Base-by-base conservation (phyloP, 2,797 vertebrate genomes). In the Remorina albescens region DNA sequence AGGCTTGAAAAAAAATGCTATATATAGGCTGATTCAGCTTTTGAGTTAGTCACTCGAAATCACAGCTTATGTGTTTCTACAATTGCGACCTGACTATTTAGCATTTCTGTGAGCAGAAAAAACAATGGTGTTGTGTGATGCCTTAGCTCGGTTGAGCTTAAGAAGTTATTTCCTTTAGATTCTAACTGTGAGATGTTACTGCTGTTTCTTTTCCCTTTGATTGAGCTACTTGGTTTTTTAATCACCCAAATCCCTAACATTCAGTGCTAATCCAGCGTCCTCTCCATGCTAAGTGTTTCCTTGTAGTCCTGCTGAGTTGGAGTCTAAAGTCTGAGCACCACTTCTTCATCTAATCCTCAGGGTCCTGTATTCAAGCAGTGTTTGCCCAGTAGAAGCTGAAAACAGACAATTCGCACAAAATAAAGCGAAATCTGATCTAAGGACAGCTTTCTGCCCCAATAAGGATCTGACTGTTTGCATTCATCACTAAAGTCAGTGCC, bases 31-130 rank as follows among this genome's bases (percentile, higher is more conserved):
- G n/a, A 49, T 16, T 32, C 23, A 32, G 47, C 26, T 9, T 46
- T 57, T 66, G 11, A 9, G 25, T 21, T 18, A 50, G 53, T 49
- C 32, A 50, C 23, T 51, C 67, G 53, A 75, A 74, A 70, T 54
- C 51, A 66, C 34, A 76, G 55, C 30, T 25, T 19, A 44, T 70
- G 28, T 10, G 37, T 26, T 34, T 66, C 39, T 62, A 11, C 61
- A 41, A 13, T 56, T 30, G 13, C 10, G 25, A 28, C 39, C 23
- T 53, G 49, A 54, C 23, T 58, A 26, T 2, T 49, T 44, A 21
- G 32, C 8, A 15, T 53, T 46, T 50, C 13, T 53, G 19, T 50
- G 55, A 47, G 49, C 44, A 37, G 9, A 41, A 4, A 53, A 63
- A 63, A 37, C 56, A 54, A 3, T 50, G 8, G 55, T 64, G 49